Percentiles rank a stretch among this genome's conserved stretches.
phyloP scores from a whole-genome alignment of 2,113 vertebrate species.

The Callithrix jacchus region DNA sequence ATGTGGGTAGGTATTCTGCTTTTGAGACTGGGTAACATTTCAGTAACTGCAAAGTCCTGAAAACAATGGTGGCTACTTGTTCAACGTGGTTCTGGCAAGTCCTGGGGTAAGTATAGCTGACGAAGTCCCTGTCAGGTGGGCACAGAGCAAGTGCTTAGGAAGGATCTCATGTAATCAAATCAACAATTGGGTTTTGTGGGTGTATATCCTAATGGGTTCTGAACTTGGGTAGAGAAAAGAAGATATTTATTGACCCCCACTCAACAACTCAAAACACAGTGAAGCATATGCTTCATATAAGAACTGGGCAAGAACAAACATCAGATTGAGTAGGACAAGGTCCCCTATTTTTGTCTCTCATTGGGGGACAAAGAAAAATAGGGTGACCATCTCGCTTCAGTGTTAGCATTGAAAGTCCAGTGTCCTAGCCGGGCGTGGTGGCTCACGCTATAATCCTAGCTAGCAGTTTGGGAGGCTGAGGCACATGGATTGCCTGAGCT shows the following conservation, averaged over 20 bases:
- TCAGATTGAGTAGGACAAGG: not conserved
- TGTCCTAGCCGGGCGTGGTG: too few relatives aligned
- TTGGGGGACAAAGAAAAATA: not conserved
- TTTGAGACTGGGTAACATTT: not conserved
- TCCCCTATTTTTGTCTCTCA: not conserved
- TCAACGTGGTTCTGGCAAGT: not conserved
- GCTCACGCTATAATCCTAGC: too few relatives aligned
- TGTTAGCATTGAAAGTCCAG: not conserved
- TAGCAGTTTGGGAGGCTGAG: too few relatives aligned
- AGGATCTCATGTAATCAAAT: not conserved
- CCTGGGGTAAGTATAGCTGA: not conserved
- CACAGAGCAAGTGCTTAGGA: not conserved
- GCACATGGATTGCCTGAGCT: too few relatives aligned
- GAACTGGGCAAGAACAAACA: not conserved
- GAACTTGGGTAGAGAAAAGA: not conserved
- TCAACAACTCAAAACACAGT: not conserved
- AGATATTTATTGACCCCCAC: not conserved
- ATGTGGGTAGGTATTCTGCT: not conserved
- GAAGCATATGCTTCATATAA: not conserved
- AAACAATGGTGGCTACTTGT: not conserved
- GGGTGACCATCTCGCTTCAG: not conserved
- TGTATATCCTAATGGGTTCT: not conserved
- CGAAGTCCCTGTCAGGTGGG: not conserved
- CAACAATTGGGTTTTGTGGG: not conserved
- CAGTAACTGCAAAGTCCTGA: not conserved